Conservation (phyloP, 2,888 invertebrate species). For the Ochlodes sylvanus region DNA sequence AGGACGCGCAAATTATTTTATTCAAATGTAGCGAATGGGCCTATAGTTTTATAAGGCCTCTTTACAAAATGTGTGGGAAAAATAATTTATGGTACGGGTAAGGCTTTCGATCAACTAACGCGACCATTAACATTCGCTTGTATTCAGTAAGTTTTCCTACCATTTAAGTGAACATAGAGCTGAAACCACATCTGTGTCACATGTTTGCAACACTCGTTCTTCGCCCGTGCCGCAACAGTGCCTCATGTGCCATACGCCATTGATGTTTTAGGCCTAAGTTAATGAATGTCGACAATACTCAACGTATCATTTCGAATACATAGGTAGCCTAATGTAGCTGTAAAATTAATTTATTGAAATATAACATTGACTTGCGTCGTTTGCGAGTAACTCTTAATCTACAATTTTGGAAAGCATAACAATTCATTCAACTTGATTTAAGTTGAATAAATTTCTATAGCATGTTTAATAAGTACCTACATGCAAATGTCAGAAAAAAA, state of each 20-base stretch:
- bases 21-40: neutral
- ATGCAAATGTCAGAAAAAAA: no score
- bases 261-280: conserved; percentile 3
- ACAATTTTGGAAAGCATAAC: neutral
- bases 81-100: no score
- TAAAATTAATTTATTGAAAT: neutral
- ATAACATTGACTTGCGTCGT: neutral
- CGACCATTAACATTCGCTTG: no score
- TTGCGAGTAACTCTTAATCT: no score
- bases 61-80: no score
- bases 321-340: neutral
- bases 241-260: neutral
- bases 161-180: no score
- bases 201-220: neutral
- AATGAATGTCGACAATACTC: neutral
- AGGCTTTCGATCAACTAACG: no score
- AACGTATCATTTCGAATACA: neutral
- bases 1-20: conserved; percentile 12
- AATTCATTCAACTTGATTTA: neutral
- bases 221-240: no score
- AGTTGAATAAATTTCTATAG: no score
- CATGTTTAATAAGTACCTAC: no score
- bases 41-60: no score
- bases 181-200: neutral
- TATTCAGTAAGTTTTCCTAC: no score